Percentiles rank a stretch among this genome's conserved stretches.
Evolutionary conservation across 2,113 vertebrate genomes (phyloP).

Genomic region (Himantopus leucocephalus): DNA sequence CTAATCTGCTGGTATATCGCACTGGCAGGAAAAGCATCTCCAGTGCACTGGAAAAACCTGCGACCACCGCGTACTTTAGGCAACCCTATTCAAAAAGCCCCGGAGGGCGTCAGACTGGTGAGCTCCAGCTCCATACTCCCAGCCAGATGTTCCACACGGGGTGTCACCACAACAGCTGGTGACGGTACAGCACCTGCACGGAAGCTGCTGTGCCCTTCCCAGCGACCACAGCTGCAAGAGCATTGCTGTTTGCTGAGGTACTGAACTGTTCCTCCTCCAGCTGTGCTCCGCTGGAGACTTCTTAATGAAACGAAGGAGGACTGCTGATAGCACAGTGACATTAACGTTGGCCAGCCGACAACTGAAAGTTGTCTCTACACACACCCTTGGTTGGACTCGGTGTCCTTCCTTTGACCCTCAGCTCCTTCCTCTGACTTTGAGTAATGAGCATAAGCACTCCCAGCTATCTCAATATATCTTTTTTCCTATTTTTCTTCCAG

Average conservation of each 20-base stretch:
- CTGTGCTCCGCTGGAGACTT: not conserved
- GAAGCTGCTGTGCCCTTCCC: not conserved
- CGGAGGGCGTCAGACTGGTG: fast-evolving
- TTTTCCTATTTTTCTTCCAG: not conserved
- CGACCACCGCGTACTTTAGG: not conserved
- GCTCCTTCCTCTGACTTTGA: conserved; percentile 3
- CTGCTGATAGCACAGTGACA: not conserved
- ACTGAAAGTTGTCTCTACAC: not conserved
- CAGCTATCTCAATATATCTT: not conserved
- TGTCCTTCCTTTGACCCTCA: conserved; percentile 46
- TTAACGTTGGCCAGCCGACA: not conserved
- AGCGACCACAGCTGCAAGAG: not conserved
- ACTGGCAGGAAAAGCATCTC: not conserved
- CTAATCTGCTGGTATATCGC: not conserved
- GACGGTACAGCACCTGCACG: fast-evolving
- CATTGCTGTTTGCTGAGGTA: not conserved
- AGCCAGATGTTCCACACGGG: not conserved
- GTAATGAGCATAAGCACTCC: not conserved
- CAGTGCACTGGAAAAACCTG: not conserved
- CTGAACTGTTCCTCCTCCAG: not conserved
- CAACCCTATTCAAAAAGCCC: not conserved
- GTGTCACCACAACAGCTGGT: not conserved
- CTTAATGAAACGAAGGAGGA: not conserved
- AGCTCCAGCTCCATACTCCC: not conserved
- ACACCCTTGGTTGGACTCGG: not conserved